phyloP scores from a whole-genome alignment of 1,140 invertebrate species.

The Pseudomyrmex gracilis region DNA sequence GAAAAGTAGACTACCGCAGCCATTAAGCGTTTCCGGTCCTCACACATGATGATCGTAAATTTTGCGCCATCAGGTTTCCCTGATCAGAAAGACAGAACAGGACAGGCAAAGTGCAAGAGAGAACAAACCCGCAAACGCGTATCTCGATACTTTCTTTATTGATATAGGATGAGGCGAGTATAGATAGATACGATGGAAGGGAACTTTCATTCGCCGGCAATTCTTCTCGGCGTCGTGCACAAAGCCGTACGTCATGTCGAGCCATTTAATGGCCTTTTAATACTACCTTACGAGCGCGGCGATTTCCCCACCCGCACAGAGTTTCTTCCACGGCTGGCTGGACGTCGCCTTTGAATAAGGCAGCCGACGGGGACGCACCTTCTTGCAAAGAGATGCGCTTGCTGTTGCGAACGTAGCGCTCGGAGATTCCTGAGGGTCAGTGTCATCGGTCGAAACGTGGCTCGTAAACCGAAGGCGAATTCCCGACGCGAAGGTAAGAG shows the following conservation, averaged over 20 bases:
- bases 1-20: not conserved
- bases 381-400: slow-evolving; percentile 34
- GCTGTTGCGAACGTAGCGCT: slow-evolving; percentile 35
- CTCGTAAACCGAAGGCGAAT: slow-evolving; percentile 59
- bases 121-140: slow-evolving; percentile 19
- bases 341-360: slow-evolving; percentile 67
- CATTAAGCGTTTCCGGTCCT: slow-evolving; percentile 16
- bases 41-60: slow-evolving; percentile 39
- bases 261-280: slow-evolving; percentile 80
- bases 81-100: slow-evolving; percentile 33
- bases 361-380: slow-evolving; percentile 51
- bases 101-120: slow-evolving; percentile 13
- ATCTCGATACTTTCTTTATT: slow-evolving; percentile 50
- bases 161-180: slow-evolving; percentile 6
- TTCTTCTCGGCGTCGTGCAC: slow-evolving; percentile 62
- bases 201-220: slow-evolving; percentile 61
- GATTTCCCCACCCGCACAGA: slow-evolving; percentile 62
- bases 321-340: slow-evolving; percentile 29
- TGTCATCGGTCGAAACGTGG: slow-evolving; percentile 63
- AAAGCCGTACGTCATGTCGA: slow-evolving; percentile 78
- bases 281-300: slow-evolving; percentile 74
- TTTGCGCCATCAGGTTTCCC: slow-evolving; percentile 25
- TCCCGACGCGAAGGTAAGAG: slow-evolving; percentile 22
- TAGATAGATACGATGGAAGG: slow-evolving; percentile 13
- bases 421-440: slow-evolving; percentile 65